Evolutionary conservation across 2,113 vertebrate genomes (phyloP), one percentile per base, ranked within the genome.

Genomic region (Trochalopteron elliotii): DNA sequence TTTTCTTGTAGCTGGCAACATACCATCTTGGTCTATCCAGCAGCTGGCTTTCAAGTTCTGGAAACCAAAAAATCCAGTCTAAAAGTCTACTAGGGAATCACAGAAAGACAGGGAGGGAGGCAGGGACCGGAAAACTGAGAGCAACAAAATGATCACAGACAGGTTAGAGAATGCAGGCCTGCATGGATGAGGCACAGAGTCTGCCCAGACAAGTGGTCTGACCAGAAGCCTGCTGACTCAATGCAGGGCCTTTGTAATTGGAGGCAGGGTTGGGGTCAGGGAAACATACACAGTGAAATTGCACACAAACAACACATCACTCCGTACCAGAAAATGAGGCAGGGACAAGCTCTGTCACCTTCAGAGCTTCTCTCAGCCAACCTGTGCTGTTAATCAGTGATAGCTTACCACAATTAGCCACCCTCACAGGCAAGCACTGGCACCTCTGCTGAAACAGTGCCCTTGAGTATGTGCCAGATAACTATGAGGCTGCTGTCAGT

Each of bases 391-490:
- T 21, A 55, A 42, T 31, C 11, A 57, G 60, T 10, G 30, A 70
- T 47, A 1, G 0, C 45, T 70, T 53, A 75, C 31, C 22, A 53
- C 39, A 59, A 10, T 61, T 37, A 49, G 63, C 63, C 23, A 19
- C 47, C 55, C 23, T 30, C 39, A n/a, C 11, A 49, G 15, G 42
- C 8, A 65, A 47, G 12, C 3, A 40, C 47, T 55, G 56, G n/a
- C 81, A 47, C 15, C 0, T 2, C 53, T 80, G 28, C 25, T 71
- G 42, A 56, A 67, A 27, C n/a, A 49, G 12, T 15, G 28, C 2
- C 24, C 11, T 33, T 0, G 0, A 13, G 10, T 31, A 40, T 39
- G 25, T 31, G 55, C 33, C 11, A 40, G n/a, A 7, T 42, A 61
- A 45, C n/a, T 18, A 4, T 4, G 7, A 77, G 57, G 24, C 31